Conservation (phyloP, 1,140 invertebrate species). For the Trichogramma pretiosum region DNA sequence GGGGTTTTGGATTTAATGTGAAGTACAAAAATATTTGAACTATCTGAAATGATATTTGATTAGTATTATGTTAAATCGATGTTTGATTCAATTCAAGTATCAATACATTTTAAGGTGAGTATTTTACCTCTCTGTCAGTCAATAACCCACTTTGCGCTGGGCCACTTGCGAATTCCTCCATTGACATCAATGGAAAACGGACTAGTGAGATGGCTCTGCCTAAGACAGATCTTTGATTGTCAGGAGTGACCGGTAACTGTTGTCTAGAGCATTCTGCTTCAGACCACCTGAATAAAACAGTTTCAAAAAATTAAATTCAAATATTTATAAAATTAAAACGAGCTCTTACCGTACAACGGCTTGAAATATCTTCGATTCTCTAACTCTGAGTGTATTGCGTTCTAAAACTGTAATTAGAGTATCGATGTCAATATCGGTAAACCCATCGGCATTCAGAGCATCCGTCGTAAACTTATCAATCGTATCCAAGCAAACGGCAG, state of each 20-base stretch:
- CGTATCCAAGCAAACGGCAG: constrained; percentile 70
- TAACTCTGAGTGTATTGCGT: constrained; percentile 72
- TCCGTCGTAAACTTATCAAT: constrained; percentile 81
- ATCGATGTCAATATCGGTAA: constrained; percentile 78
- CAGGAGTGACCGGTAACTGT: constrained; percentile 55
- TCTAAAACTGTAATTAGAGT: constrained; percentile 73
- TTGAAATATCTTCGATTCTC: constrained; percentile 74
- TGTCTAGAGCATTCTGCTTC: constrained; percentile 67
- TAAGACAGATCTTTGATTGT: constrained; percentile 63
- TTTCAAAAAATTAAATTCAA: constrained; percentile 2
- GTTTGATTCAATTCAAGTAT: neutral
- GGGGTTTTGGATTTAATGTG: constrained; percentile 67
- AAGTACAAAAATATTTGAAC: constrained; percentile 78
- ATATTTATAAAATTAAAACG: constrained; percentile 1
- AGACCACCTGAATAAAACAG: constrained; percentile 55
- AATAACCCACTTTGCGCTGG: constrained; percentile 70
- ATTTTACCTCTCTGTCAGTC: constrained; percentile 61
- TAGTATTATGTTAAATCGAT: constrained; percentile 1
- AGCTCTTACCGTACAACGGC: constrained; percentile 49
- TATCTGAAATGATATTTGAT: constrained; percentile 33
- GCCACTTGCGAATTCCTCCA: constrained; percentile 77
- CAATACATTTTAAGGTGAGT: constrained; percentile 3
- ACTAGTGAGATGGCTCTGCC: constrained; percentile 63
- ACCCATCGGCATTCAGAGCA: constrained; percentile 74
- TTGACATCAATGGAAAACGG: constrained; percentile 78